A percentile compares a stretch with the other conserved stretches of the same genome.
Conservation (phyloP, 2,113 vertebrate species). For the Sciurus niger region DNA sequence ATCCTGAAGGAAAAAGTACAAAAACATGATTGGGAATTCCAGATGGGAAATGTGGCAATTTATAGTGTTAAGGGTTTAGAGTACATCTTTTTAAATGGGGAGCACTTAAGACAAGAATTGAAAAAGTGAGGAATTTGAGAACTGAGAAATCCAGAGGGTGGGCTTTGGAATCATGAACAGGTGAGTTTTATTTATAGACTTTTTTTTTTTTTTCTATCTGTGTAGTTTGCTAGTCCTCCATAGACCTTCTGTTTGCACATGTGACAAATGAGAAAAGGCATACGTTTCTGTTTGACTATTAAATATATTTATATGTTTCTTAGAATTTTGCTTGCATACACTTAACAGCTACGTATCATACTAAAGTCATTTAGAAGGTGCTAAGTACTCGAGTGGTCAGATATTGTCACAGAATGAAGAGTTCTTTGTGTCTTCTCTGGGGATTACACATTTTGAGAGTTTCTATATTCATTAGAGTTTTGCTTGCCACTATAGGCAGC, state of each 20-base stretch:
- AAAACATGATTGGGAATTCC: background rate
- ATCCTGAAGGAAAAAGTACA: background rate
- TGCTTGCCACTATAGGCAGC: background rate
- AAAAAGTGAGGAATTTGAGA: background rate
- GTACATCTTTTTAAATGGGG: background rate
- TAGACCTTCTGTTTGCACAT: background rate
- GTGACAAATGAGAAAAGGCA: background rate
- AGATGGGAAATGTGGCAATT: background rate
- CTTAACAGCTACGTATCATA: background rate
- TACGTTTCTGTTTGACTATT: background rate
- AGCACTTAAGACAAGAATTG: background rate
- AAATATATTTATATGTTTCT: slow-evolving; percentile 15
- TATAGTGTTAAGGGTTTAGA: background rate
- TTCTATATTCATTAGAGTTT: background rate
- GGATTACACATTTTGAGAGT: background rate
- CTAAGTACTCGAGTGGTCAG: background rate
- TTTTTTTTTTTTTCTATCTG: background rate
- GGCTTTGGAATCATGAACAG: background rate
- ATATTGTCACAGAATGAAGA: background rate
- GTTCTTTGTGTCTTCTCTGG: background rate
- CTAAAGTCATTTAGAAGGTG: background rate
- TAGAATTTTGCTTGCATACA: background rate
- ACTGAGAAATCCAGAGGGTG: background rate
- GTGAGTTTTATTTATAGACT: background rate
- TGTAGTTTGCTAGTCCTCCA: background rate